A percentile compares a stretch with the other conserved stretches of the same genome.
These are phyloP conservation scores for Epizoanthus stellaris DNA, from an alignment of 92 coral and sea anemone genomes.

Conservation along the genomic window DNA sequence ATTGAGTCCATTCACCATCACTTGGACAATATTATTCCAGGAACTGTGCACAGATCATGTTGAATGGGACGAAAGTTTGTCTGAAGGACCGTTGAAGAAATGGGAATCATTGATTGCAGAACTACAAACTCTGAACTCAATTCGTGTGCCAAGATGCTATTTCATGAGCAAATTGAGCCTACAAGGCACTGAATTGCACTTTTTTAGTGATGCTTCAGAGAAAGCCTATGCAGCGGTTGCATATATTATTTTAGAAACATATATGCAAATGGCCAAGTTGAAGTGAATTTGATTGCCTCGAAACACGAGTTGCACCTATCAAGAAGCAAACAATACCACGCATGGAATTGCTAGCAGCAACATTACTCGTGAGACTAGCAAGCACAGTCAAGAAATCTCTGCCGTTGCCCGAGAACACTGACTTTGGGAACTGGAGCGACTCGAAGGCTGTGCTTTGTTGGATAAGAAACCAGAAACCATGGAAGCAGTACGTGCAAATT, in stretches of 20 bases:
- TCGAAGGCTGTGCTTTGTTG: slow-evolving; percentile 60
- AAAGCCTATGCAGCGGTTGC: slow-evolving; percentile 61
- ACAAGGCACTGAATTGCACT: slow-evolving; percentile 51
- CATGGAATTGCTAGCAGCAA: slow-evolving; percentile 68
- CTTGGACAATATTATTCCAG: slow-evolving; percentile 53
- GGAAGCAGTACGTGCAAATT: slow-evolving; percentile 64
- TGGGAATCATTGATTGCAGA: slow-evolving; percentile 63
- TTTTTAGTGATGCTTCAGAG: slow-evolving; percentile 60
- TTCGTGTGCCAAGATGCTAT: slow-evolving; percentile 60
- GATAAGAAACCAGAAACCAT: slow-evolving; percentile 49
- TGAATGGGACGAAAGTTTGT: slow-evolving; percentile 47
- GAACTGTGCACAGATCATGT: slow-evolving; percentile 26
- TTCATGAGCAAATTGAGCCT: slow-evolving; percentile 9
- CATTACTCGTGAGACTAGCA: slow-evolving; percentile 54
- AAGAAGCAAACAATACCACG: slow-evolving; percentile 72
- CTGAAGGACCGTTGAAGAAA: slow-evolving; percentile 19
- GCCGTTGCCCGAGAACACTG: background rate
- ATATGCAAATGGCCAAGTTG: slow-evolving; percentile 34
- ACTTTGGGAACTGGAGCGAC: slow-evolving; percentile 46
- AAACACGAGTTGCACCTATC: slow-evolving; percentile 54
- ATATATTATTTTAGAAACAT: slow-evolving; percentile 48
- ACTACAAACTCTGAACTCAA: slow-evolving; percentile 35
- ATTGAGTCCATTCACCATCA: slow-evolving; percentile 56
- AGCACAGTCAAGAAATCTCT: slow-evolving; percentile 26
- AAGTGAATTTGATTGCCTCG: slow-evolving; percentile 46